A percentile compares a stretch with the other conserved stretches of the same genome.
phyloP scores from a whole-genome alignment of 2,113 vertebrate species.

The Gracilinanus agilis region DNA sequence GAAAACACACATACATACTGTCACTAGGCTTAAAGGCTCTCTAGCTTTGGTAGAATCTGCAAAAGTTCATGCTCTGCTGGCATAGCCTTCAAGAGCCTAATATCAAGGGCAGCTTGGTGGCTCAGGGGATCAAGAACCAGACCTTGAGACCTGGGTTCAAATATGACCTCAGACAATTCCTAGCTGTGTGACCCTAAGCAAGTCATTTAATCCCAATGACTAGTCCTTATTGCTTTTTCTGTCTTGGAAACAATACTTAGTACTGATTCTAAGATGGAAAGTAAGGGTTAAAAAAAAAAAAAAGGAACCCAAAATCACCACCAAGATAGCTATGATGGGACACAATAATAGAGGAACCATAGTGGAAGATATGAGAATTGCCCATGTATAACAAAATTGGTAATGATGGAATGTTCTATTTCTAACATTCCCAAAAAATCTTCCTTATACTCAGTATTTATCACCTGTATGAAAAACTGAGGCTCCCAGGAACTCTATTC shows the following conservation, averaged over 20 bases:
- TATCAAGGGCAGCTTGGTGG: too few species aligned
- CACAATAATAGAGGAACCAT: not conserved
- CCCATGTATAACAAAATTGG: not conserved
- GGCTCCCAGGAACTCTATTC: not conserved
- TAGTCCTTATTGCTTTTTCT: too few species aligned
- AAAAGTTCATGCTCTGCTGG: not conserved
- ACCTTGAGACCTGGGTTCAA: too few species aligned
- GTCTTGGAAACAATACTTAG: too few species aligned
- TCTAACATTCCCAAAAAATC: not conserved
- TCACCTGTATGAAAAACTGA: not conserved
- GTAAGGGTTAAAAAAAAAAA: too few species aligned
- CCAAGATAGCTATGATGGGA: not conserved
- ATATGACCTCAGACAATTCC: too few species aligned
- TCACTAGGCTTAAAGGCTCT: not conserved
- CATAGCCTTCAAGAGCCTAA: not conserved
- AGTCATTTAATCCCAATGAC: too few species aligned
- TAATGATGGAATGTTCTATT: not conserved
- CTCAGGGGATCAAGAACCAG: too few species aligned
- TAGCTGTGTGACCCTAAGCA: too few species aligned
- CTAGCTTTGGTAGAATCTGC: not conserved
- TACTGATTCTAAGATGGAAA: too few species aligned
- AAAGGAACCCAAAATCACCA: not conserved
- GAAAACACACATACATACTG: not conserved
- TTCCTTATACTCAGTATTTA: not conserved
- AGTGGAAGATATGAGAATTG: not conserved